Conservation (phyloP, 2,113 vertebrate species). For the Aythya baeri region DNA sequence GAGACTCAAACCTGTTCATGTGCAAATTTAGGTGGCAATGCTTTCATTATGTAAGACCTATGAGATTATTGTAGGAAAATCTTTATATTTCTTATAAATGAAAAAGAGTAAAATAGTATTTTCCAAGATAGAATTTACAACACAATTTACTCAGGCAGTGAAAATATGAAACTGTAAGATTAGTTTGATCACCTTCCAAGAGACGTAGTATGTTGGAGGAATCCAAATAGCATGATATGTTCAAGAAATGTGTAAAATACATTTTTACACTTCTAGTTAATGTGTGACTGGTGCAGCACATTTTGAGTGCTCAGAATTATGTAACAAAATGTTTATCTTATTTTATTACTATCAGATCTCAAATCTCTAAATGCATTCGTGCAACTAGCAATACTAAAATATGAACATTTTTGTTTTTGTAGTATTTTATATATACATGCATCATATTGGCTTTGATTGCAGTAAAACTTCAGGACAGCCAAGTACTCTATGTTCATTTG, state of each 20-base stretch:
- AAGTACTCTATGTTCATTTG: not conserved
- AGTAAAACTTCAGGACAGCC: not conserved
- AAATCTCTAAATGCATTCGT: not conserved
- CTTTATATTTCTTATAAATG: not conserved
- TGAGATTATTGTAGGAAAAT: not conserved
- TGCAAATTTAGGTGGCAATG: not conserved
- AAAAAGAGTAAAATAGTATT: not conserved
- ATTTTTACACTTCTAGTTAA: not conserved
- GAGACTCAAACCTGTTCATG: not conserved
- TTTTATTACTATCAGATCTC: not conserved
- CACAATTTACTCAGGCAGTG: not conserved
- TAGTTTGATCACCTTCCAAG: not conserved
- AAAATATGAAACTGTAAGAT: not conserved
- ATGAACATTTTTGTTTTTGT: not conserved
- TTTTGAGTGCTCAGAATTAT: slow-evolving; percentile 3
- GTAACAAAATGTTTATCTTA: not conserved
- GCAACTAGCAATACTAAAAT: not conserved
- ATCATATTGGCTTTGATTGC: not conserved
- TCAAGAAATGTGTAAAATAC: not conserved
- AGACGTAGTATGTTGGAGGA: not conserved
- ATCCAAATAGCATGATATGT: not conserved
- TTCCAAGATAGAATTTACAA: not conserved
- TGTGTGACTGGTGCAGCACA: not conserved
- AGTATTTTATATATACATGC: not conserved
- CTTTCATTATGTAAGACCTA: not conserved